Conservation (phyloP, 2,113 vertebrate species). For the Poeciliopsis turrubarensis region DNA sequence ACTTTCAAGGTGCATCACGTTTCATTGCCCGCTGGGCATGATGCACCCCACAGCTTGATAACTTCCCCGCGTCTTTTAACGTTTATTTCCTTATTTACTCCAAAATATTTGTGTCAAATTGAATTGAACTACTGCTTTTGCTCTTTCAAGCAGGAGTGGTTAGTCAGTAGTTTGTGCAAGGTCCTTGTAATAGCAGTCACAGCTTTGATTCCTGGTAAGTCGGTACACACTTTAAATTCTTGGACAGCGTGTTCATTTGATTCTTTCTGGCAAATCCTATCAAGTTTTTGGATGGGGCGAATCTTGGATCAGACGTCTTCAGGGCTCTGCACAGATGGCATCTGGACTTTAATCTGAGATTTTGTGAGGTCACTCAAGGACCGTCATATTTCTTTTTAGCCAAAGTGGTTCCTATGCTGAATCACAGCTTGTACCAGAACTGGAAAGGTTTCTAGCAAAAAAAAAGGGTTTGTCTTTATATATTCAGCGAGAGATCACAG, state of each 20-base stretch:
- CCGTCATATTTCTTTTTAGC: conserved; percentile 1
- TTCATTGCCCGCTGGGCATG: background rate
- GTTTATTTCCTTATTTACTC: background rate
- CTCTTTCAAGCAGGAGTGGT: background rate
- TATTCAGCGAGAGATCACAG: too few relatives aligned
- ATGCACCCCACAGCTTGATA: background rate
- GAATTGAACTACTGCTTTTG: background rate
- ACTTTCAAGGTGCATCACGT: conserved; percentile 3
- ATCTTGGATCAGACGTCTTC: background rate
- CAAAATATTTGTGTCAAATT: background rate
- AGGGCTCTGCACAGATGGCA: background rate
- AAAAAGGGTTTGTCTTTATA: too few relatives aligned
- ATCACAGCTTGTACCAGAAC: background rate
- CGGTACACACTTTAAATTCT: background rate
- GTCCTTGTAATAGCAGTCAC: too few relatives aligned
- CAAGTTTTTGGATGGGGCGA: background rate
- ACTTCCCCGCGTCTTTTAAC: background rate
- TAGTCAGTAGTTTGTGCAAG: background rate
- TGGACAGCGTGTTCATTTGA: background rate
- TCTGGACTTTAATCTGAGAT: background rate
- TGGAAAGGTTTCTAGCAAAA: too few relatives aligned
- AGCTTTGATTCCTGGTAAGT: background rate
- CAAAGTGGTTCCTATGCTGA: background rate
- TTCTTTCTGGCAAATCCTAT: background rate
- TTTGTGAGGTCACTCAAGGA: background rate